A percentile compares a stretch with the other conserved stretches of the same genome.
Conservation (phyloP, 2,797 vertebrate genomes). For the Pangasius larnaudii region DNA sequence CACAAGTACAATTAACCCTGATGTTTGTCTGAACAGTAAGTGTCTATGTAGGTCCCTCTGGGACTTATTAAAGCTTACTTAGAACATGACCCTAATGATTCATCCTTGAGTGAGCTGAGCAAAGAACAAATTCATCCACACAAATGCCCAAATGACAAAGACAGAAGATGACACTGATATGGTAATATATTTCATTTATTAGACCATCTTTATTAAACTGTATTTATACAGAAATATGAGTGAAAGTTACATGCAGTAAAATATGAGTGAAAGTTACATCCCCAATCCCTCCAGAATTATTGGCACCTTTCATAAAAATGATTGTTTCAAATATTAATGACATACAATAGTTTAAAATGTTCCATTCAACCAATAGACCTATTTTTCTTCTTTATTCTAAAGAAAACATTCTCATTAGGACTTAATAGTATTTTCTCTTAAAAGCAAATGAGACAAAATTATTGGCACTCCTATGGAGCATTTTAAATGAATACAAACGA, state of each 20-base stretch:
- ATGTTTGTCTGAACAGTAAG: constrained; percentile 21
- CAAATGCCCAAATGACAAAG: background rate
- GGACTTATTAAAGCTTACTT: constrained; percentile 39
- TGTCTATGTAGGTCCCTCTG: constrained; percentile 29
- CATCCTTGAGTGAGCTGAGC: constrained; percentile 1
- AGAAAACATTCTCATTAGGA: background rate
- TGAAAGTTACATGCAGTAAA: background rate
- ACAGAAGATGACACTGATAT: background rate
- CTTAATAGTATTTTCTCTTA: background rate
- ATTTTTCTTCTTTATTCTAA: background rate
- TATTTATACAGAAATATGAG: background rate
- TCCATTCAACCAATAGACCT: background rate
- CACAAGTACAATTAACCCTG: constrained; percentile 23
- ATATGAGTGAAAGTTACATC: background rate
- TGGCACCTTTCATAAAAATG: background rate
- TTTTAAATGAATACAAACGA: background rate
- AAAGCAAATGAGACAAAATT: background rate
- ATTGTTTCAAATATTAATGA: background rate
- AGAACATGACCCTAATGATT: constrained; percentile 7
- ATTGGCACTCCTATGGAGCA: background rate
- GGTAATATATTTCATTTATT: background rate
- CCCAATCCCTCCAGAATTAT: background rate
- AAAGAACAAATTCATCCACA: background rate
- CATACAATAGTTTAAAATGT: background rate
- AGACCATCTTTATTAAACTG: background rate